These are phyloP conservation scores for Drosophila virilis DNA, from an alignment of 1,140 invertebrate species.

Conservation along the genomic window DNA sequence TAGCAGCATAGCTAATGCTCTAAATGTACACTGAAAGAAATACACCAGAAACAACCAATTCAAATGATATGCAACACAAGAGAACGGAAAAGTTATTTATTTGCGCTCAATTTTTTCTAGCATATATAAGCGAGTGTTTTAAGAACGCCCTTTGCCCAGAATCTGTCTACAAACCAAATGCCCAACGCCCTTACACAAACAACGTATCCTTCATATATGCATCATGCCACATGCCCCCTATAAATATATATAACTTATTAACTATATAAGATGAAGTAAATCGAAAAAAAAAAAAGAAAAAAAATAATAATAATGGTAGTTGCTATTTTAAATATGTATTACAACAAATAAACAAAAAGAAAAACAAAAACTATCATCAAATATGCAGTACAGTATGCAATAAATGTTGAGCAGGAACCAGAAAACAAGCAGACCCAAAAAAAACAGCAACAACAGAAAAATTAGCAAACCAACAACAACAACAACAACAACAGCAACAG, in stretches of 20 bases:
- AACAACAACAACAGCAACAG: conserved; percentile 32
- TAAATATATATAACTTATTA: conserved; percentile 83
- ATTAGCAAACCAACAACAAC: conserved; percentile 36
- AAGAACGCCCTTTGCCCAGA: conserved; percentile 41
- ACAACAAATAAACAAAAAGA: conserved; percentile 58
- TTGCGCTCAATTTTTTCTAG: conserved; percentile 59
- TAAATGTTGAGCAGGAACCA: conserved; percentile 72
- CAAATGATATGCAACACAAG: conserved; percentile 54
- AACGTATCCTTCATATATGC: conserved; percentile 35
- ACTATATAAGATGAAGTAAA: conserved; percentile 70
- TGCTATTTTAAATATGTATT: conserved; percentile 82
- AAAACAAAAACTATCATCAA: conserved; percentile 51
- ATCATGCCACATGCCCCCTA: conserved; percentile 58
- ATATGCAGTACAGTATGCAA: conserved; percentile 52
- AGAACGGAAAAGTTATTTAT: conserved; percentile 31
- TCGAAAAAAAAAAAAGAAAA: conserved; percentile 52
- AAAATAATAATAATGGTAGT: conserved; percentile 74
- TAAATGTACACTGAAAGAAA: conserved; percentile 71
- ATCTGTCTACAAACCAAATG: neutral
- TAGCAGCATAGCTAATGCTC: conserved; percentile 67
- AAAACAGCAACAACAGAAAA: conserved; percentile 7
- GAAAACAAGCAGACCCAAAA: conserved; percentile 58
- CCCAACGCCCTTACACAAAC: conserved; percentile 22
- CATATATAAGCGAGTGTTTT: conserved; percentile 15
- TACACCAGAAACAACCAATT: conserved; percentile 55